Conservation (phyloP, 2,888 invertebrate genomes). For the Pyrochroa serraticornis region DNA sequence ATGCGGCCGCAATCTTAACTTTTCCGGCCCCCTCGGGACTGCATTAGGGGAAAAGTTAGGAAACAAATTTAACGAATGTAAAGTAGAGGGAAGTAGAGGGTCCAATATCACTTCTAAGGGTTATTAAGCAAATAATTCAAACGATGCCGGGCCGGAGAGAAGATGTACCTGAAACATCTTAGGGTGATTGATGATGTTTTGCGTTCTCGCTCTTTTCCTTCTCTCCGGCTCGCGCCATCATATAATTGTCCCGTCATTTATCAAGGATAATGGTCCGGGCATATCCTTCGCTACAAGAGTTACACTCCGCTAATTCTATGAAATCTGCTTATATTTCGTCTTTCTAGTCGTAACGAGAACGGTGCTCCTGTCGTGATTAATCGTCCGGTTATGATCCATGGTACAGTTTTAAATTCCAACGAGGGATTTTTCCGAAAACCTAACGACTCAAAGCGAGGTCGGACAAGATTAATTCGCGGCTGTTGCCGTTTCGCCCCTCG, state of each 20-base stretch:
- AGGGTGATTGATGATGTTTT: constrained; percentile 33
- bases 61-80: constrained; percentile 35
- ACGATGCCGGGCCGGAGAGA: constrained; percentile 26
- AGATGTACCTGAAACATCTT: constrained; percentile 31
- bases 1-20: constrained; percentile 15
- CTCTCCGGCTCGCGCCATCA: constrained; percentile 31
- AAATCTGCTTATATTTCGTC: constrained; percentile 23
- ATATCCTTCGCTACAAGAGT: constrained; percentile 35
- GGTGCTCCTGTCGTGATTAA: too few relatives aligned
- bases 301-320: constrained; percentile 37
- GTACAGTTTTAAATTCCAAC: too few relatives aligned
- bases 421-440: too few relatives aligned
- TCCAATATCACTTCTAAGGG: constrained; percentile 38
- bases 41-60: constrained; percentile 34
- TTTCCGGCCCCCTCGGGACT: constrained; percentile 22
- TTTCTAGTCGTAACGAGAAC: too few relatives aligned
- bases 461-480: too few relatives aligned
- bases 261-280: constrained; percentile 51
- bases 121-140: constrained; percentile 43
- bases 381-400: too few relatives aligned
- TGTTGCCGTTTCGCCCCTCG: too few relatives aligned
- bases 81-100: constrained; percentile 18
- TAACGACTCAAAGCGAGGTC: too few relatives aligned
- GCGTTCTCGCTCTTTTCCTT: constrained; percentile 14
- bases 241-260: constrained; percentile 55